Evolutionary conservation across 2,888 invertebrate species (phyloP), one percentile per base, ranked within the genome.

Genomic region (Heliconius charithonia): DNA sequence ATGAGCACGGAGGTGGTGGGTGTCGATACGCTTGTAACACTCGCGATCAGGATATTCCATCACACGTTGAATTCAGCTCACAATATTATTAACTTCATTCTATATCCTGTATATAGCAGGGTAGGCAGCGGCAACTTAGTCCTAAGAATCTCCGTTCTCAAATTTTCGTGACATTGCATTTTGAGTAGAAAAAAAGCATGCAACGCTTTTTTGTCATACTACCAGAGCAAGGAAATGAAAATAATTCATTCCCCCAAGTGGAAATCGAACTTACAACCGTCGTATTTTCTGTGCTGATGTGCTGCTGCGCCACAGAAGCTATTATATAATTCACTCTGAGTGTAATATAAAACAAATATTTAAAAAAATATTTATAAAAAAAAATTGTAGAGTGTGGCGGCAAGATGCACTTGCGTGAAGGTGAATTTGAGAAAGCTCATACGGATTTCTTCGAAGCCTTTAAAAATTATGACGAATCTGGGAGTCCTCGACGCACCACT

Each of bases 391-490:
- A 99, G 94, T 99, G 99, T 92, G 99, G 99, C 9, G 99, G 99
- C 0, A 99, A 99, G 93, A 99, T 99, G 99, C 99, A 99, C 93
- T 95, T 99, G 70, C 96, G 99, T 32, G 99, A 99, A 95, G 99
- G 99, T 7, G 99, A 99, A 93, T 99, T 99, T 91, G 99, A 99
- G 90, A 98, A 99, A 90, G 99, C 99, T 1, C 99, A 99, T 92
- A 99, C 99, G 13, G 99, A 99, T 91, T 99, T 99, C 93, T 99
- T 99, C 92, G 99, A 99, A 92, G 99, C 99, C 4, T 99, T 99
- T 91, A 99, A 99, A 94, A 99, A 99, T 91, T 99, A 99, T 89
- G 99, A 99, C 95, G 99, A 99, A 93, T 99, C 99, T 22, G 99
- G 99, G 62, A 99, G 98, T 86, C 98, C 99, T 25, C 95, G 99